These are phyloP conservation scores for Leucophora obtusa DNA, from an alignment of 2,888 invertebrate species.

Conservation along the genomic window DNA sequence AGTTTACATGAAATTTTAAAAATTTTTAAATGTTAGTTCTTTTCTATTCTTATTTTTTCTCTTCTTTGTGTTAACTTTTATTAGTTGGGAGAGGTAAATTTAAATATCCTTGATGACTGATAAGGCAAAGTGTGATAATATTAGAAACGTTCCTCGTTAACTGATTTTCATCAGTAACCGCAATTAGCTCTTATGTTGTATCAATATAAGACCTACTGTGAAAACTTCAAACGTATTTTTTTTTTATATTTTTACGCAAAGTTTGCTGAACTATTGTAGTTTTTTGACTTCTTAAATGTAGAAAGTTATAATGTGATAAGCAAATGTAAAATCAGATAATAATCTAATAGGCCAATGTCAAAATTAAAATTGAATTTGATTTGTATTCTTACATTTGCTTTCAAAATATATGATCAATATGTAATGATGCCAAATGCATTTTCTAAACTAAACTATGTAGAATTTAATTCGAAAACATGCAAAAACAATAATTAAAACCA, in stretches of 20 bases:
- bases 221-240: background rate
- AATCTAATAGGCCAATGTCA: background rate
- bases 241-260: background rate
- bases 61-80: too few relatives aligned
- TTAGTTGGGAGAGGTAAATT: too few relatives aligned
- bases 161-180: too few relatives aligned
- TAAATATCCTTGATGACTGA: too few relatives aligned
- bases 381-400: conserved; percentile 40
- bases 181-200: too few relatives aligned
- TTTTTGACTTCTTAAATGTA: background rate
- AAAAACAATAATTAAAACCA: conserved; percentile 26
- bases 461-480: conserved; percentile 44
- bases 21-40: too few relatives aligned
- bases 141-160: too few relatives aligned
- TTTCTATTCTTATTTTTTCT: too few relatives aligned
- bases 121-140: too few relatives aligned
- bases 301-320: background rate
- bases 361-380: too few relatives aligned
- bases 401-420: background rate
- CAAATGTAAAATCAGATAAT: background rate
- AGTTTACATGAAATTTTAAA: too few relatives aligned
- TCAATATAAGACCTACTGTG: background rate
- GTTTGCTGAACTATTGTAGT: background rate
- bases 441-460: conserved; percentile 50
- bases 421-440: conserved; percentile 43